Conservation (phyloP, 2,888 invertebrate species). For the Erynnis tages region DNA sequence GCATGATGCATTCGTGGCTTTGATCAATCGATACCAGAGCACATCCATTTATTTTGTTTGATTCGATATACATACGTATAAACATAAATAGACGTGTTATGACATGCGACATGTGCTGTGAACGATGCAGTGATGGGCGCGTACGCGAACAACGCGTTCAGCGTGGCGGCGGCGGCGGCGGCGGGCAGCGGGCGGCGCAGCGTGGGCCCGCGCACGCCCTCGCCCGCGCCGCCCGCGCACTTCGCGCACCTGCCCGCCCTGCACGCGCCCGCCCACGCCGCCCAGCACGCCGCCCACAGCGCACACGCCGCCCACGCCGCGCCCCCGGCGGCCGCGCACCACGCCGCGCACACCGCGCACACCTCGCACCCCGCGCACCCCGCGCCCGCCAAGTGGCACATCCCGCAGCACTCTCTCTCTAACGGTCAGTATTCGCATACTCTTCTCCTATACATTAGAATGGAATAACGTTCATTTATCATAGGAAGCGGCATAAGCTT, state of each 20-base stretch:
- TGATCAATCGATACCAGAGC: no score
- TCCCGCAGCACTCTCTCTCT: conserved; percentile 81
- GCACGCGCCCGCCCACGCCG: conserved; percentile 67
- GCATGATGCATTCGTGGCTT: no score
- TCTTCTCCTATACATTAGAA: no score
- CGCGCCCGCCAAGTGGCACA: conserved; percentile 86
- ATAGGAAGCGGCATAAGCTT: no score
- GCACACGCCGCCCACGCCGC: conserved; percentile 50
- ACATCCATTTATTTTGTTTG: no score
- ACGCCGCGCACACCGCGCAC: conserved; percentile 26
- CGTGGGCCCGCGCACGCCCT: conserved; percentile 71
- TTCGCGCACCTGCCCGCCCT: conserved; percentile 68
- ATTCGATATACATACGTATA: no score
- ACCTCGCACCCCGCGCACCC: conserved; percentile 18
- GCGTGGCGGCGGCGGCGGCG: conserved; percentile 35
- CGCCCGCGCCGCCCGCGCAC: conserved; percentile 69
- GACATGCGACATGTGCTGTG: no score
- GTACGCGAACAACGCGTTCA: conserved; percentile 55
- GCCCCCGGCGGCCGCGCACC: conserved; percentile 30
- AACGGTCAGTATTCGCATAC: conserved; percentile 53
- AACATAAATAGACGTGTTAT: no score
- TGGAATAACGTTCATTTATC: no score
- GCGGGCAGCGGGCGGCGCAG: conserved; percentile 52
- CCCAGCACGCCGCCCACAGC: conserved; percentile 41
- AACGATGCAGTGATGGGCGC: conserved; percentile 61